These are phyloP conservation scores for Orthonyx spaldingii DNA, from an alignment of 2,113 vertebrate genomes.

Conservation along the genomic window DNA sequence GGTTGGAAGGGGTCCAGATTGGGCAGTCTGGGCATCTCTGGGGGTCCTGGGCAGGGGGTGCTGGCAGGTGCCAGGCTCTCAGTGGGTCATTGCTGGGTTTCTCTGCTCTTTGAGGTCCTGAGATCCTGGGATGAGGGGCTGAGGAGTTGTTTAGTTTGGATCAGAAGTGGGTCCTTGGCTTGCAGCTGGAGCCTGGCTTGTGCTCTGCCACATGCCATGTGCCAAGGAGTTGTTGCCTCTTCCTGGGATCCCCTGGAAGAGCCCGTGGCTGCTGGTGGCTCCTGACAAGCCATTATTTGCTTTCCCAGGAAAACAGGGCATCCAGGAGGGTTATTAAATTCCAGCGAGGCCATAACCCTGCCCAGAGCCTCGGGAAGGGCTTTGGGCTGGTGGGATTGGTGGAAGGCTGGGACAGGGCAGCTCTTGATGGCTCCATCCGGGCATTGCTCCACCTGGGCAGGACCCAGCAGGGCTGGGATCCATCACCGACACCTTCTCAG, in stretches of 20 bases:
- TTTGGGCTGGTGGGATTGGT: background rate
- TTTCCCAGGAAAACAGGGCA: background rate
- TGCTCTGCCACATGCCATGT: accelerated
- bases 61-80: background rate
- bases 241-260: background rate
- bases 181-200: background rate
- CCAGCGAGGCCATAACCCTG: background rate
- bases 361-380: background rate
- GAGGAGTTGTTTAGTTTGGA: background rate
- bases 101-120: background rate
- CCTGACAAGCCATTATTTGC: accelerated
- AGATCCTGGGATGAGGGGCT: background rate
- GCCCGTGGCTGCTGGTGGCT: background rate
- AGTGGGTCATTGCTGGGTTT: background rate
- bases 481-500: background rate
- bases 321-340: background rate
- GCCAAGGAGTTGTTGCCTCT: background rate
- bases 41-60: background rate
- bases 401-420: background rate
- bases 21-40: background rate
- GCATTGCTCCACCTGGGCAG: background rate
- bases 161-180: background rate
- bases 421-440: background rate
- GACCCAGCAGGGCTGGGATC: background rate
- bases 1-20: background rate